Evolutionary conservation across 2,797 vertebrate species (phyloP), one percentile per base, ranked within the genome.

Genomic region (Limnodromus scolopaceus): DNA sequence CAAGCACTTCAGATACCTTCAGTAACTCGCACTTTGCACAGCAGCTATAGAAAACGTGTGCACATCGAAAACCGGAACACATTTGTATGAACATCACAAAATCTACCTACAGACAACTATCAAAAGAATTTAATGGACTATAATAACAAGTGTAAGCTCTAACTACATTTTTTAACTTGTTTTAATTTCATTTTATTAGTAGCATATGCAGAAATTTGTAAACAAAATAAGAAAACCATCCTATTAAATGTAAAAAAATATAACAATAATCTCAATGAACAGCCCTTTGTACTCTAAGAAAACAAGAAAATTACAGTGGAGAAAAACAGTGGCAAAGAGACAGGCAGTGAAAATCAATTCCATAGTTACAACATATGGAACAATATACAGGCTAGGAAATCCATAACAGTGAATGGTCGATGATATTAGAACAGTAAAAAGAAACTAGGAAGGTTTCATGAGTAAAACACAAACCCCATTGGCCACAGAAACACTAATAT

Each of bases 341-440:
- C 7, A 6, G 43, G 68, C 87, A 72, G 55, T 57, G 78, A 87
- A 95, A 96, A 96, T 94, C 93, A 77, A 95, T 95, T 94, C 77
- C 68, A 61, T 55, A 87, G 77, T 91, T 94, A 87, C 57, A 92
- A 71, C 66, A 70, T 43, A 92, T 4, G 34, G 79, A 92, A 89
- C 68, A 71, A 83, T 45, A 32, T 17, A 34, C 28, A 88, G 74
- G 39, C 32, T 4, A 45, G 39, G 71, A 34, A 84, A 91, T 87
- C 74, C 43, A 8, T 85, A 93, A 79, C 63, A 82, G 55, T 17
- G 36, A 89, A 68, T 9, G 64, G 86, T 74, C 1, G 1, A 83
- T 85, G 86, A 71, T 36, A 92, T 89, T 76, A 51, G 25, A 93
- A 70, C 34, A 87, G 66, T 49, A 60, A 91, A 86, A 84, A 49